These are phyloP conservation scores for Scaptomyza flava DNA, from an alignment of 2,888 invertebrate species.

Conservation along the genomic window DNA sequence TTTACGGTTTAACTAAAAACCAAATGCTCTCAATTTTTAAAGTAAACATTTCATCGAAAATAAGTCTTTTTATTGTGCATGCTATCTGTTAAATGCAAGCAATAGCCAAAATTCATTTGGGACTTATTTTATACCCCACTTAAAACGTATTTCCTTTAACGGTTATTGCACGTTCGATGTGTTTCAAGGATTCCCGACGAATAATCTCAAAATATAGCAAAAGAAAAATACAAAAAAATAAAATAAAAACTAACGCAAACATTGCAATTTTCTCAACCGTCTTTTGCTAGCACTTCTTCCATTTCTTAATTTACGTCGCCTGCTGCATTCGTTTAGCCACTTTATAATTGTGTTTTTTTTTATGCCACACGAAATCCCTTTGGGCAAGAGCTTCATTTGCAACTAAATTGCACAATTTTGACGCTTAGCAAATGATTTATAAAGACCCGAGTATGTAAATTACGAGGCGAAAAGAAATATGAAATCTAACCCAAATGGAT, in stretches of 20 bases:
- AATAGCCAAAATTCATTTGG: neutral
- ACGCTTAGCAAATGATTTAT: conserved; percentile 70
- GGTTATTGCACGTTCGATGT: neutral
- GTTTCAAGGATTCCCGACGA: neutral
- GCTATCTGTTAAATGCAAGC: no score
- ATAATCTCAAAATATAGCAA: neutral
- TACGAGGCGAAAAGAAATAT: conserved; percentile 27
- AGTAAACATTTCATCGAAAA: no score
- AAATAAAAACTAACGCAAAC: neutral
- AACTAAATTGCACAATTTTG: conserved; percentile 62
- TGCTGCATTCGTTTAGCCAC: conserved; percentile 7
- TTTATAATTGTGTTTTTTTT: conserved; percentile 20
- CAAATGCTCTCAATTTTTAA: no score
- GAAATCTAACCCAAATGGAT: conserved; percentile 60
- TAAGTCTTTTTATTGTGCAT: no score
- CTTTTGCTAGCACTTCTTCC: neutral
- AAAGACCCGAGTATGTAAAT: conserved; percentile 49
- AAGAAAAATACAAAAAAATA: neutral
- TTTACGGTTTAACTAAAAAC: no score
- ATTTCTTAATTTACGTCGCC: conserved; percentile 9
- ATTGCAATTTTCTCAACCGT: neutral
- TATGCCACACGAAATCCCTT: conserved; percentile 21
- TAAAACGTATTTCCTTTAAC: neutral
- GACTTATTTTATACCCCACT: neutral
- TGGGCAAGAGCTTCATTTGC: conserved; percentile 49